Base-by-base conservation (phyloP, 2,888 invertebrate genomes). In the Scaptomyza flava region DNA sequence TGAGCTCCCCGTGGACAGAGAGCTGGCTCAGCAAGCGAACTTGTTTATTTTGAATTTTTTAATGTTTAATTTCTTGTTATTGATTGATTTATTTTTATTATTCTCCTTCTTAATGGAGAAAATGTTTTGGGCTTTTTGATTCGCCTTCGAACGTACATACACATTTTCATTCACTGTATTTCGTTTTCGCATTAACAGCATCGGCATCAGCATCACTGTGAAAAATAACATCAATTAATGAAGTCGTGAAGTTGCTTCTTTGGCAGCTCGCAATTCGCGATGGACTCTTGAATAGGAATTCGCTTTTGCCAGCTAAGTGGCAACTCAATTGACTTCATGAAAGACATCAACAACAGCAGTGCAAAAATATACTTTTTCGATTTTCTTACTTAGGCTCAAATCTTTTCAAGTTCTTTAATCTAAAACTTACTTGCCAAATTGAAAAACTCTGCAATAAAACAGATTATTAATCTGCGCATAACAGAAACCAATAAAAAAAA, bases 71-170 rank as follows among this genome's bases (percentile, higher is more conserved):
- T 84, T 83, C 72, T 70, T 81, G 82, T 72, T 81, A 84, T 75
- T 89, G 90, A 90, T 89, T 87, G 90, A 89, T 90, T 89, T 89
- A 89, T 89, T 85, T 85, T 85, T 76, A 80, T 82, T 77, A 77
- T 77, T 51, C 52, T 71, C 79, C 79, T 63, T 66, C 72, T 72
- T 71, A 88, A 83, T 88, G 88, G 70, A 53, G 70, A 72, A 86
- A 82, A 82, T 71, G 64, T 72, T 81, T 67, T 41, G 41, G 62
- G 51, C 43, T 68, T 62, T 6, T 9, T n/a, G 6, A n/a, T n/a
- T 36, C 9, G 11, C 9, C 11, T 3, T 11, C 9, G 4, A 11
- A n/a, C n/a, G n/a, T n/a, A n/a, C 4, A 36, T 7, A 36, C 7
- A 36, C 36, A 31, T 53, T 57, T 38, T 30, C n/a, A 34, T n/a